Conservation (phyloP, 2,113 vertebrate species). For the Hippoglossus stenolepis region DNA sequence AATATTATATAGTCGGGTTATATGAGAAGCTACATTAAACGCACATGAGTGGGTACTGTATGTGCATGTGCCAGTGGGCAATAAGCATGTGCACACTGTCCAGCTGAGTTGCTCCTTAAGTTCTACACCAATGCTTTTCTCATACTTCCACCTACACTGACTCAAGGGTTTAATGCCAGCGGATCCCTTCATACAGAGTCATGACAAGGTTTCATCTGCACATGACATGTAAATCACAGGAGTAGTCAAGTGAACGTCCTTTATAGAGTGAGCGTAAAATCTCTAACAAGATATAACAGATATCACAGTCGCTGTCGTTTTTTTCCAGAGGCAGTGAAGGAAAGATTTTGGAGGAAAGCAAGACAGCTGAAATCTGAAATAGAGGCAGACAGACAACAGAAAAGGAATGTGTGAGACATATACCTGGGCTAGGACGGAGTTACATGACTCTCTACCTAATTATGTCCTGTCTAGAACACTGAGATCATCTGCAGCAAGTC, state of each 20-base stretch:
- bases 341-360: background rate
- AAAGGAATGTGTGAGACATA: background rate
- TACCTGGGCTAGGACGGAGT: background rate
- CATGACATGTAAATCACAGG: background rate
- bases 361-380: background rate
- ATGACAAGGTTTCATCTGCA: slow-evolving; percentile 17
- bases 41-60: slow-evolving; percentile 7
- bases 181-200: background rate
- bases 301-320: background rate
- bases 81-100: slow-evolving; percentile 11
- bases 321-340: background rate
- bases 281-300: background rate
- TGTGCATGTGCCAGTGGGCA: slow-evolving; percentile 22
- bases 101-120: slow-evolving; percentile 34
- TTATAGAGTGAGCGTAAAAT: background rate
- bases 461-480: too few relatives aligned
- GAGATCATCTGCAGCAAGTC: too few relatives aligned
- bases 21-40: slow-evolving; percentile 5
- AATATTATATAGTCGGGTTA: background rate
- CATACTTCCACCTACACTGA: background rate
- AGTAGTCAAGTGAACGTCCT: background rate
- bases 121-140: slow-evolving; percentile 30
- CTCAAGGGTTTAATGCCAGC: slow-evolving; percentile 19
- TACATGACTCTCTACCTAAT: too few relatives aligned
- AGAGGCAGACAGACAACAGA: background rate